These are phyloP conservation scores for Rhyacichthys aspro DNA, from an alignment of 2,797 vertebrate genomes.

Conservation along the genomic window DNA sequence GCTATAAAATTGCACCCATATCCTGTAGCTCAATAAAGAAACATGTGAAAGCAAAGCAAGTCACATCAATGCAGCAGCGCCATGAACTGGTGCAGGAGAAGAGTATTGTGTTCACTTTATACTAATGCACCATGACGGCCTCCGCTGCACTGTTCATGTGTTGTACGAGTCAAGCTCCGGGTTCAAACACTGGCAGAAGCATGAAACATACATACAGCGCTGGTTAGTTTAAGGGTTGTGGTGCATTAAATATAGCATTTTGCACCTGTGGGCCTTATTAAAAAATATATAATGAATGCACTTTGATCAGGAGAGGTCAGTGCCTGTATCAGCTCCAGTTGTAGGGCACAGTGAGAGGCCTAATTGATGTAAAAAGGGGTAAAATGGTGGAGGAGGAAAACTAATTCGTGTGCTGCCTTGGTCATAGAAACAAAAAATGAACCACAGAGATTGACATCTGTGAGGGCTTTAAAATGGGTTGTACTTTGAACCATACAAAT, in stretches of 20 bases:
- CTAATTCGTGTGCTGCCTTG: too few relatives aligned
- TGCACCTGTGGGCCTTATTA: slow-evolving; percentile 68
- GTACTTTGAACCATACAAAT: too few relatives aligned
- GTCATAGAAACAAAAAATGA: too few relatives aligned
- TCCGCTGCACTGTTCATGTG: slow-evolving; percentile 32
- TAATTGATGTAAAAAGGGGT: too few relatives aligned
- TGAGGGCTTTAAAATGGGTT: too few relatives aligned
- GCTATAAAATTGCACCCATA: slow-evolving; percentile 12
- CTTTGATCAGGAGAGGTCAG: slow-evolving; percentile 59
- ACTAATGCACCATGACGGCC: slow-evolving; percentile 34
- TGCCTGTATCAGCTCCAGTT: slow-evolving; percentile 23
- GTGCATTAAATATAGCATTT: slow-evolving; percentile 33
- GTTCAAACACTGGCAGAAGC: slow-evolving; percentile 25
- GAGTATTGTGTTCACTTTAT: slow-evolving; percentile 45
- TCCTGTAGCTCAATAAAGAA: neutral
- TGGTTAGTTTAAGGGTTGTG: slow-evolving; percentile 3
- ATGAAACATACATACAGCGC: neutral
- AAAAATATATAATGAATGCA: slow-evolving; percentile 50
- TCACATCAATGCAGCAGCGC: neutral
- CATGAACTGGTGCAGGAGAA: slow-evolving; percentile 7
- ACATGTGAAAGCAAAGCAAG: too few relatives aligned
- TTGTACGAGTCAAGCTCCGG: slow-evolving; percentile 4
- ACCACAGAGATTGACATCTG: too few relatives aligned
- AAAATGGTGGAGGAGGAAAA: too few relatives aligned
- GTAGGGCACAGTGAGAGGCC: slow-evolving; percentile 18